Base-by-base conservation (phyloP, 2,113 vertebrate genomes). In the Myrmophylax atrothorax region DNA sequence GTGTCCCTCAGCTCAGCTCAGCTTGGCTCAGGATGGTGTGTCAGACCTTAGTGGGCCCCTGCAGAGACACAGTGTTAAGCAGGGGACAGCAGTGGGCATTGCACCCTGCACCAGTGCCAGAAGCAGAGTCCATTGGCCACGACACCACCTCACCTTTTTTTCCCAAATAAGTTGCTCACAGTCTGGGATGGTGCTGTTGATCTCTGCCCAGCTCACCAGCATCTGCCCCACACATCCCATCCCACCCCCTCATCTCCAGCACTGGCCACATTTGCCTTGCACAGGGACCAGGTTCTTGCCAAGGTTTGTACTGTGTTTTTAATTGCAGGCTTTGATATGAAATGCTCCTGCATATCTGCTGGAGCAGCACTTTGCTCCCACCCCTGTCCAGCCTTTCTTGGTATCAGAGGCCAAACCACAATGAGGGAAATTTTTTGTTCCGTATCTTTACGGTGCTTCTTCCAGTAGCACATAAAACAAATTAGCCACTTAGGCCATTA, bases 401-500 rank as follows among this genome's bases (percentile, higher is more conserved):
- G 24, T 78, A 92, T 40, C 80, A 64, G 73, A 96, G 73, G 80
- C 88, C 90, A 94, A 87, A 90, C 89, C 93, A 60, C 85, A 90
- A 84, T 2, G 44, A 91, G 80, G 83, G 76, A 68, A 84, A 35
- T 86, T 90, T 95, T 96, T 95, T 90, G 76, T 93, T 95, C 85
- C 28, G 0, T 93, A 87, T 96, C 92, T 96, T 96, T 93, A 93
- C 7, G 2, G 66, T 46, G 52, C 85, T 93, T 96, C 96, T 94
- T 96, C 88, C 90, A 96, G 88, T 52, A 96, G 96, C 91, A 93
- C 96, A 96, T 96, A 95, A 97, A 97, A 96, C 92, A 96, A 95
- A 97, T 97, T 95, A 97, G 96, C 96, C 94, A 96, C 94, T 97
- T 97, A 97, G 96, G 94, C 94, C 93, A 97, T 96, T 97, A 96